Percentiles rank a stretch among this genome's conserved stretches.
Conservation (phyloP, 2,888 invertebrate species). For the Sialis fuliginosa region DNA sequence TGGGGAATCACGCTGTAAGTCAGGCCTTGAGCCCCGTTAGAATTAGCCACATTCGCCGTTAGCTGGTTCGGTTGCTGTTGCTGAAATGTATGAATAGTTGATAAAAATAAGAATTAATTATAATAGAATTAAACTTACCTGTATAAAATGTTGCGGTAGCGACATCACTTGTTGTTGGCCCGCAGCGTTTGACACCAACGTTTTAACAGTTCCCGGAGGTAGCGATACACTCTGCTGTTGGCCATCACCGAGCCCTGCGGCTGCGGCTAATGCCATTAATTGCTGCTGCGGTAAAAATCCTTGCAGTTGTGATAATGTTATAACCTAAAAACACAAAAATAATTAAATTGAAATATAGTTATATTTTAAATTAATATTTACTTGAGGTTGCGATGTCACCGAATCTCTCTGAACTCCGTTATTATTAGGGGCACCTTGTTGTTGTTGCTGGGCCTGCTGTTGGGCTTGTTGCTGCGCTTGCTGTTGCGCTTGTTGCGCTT, state of each 20-base stretch:
- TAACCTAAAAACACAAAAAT: slow-evolving; percentile 18
- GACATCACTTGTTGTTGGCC: slow-evolving; percentile 18
- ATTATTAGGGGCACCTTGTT: slow-evolving; percentile 8
- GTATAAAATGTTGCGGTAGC: slow-evolving; percentile 29
- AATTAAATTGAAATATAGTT: neutral
- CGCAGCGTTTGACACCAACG: slow-evolving; percentile 24
- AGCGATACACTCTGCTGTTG: slow-evolving; percentile 6
- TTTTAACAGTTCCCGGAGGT: slow-evolving; percentile 21
- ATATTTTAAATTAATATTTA: neutral
- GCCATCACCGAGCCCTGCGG: slow-evolving; percentile 1
- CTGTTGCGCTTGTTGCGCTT: slow-evolving; percentile 9
- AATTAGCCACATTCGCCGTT: slow-evolving; percentile 25
- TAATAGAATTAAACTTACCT: slow-evolving; percentile 23
- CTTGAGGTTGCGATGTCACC: slow-evolving; percentile 1
- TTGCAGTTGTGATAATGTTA: slow-evolving; percentile 29
- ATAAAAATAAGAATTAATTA: no score
- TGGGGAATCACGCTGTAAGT: slow-evolving; percentile 46
- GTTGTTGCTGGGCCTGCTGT: slow-evolving; percentile 15
- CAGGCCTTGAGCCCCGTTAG: slow-evolving; percentile 24
- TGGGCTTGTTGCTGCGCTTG: slow-evolving; percentile 11
- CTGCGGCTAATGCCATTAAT: slow-evolving; percentile 8
- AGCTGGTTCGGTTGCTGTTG: slow-evolving; percentile 33
- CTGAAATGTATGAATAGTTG: neutral
- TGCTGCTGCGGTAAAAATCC: slow-evolving; percentile 27
- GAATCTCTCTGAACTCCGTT: slow-evolving; percentile 4